Base-by-base conservation (phyloP, 1,140 invertebrate species). In the Euglossa dilemma region DNA sequence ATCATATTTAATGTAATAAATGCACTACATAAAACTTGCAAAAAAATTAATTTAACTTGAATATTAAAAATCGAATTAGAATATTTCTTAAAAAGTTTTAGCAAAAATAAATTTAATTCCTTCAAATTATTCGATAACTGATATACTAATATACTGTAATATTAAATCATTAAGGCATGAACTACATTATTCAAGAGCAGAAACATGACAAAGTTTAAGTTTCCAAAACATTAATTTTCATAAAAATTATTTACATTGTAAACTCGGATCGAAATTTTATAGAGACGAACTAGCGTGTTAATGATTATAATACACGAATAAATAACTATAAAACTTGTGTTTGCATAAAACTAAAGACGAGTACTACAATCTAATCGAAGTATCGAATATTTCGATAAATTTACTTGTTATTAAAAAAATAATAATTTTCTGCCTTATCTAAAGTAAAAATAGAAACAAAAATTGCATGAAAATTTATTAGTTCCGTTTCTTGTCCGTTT, bases 121-220 rank as follows among this genome's bases (percentile, higher is more conserved):
- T 20, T 47, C 20, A 25, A 20, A 5, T 71, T 36, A 28, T 36
- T 36, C 9, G 1, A 0, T 6, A n/a, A 50, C 52, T 76, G n/a
- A 66, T 18, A 1, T 61, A 36, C 36, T 20, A 47, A 61, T 23
- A 6, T 20, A 12, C 1, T n/a, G 11, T 6, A n/a, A 8, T 18
- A 45, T 57, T 12, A 47, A 14, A 8, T 47, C 18, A 36, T 47
- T 61, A 20, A 50, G 63, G 25, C 77, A 79, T 61, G 54, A 79
- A 79, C 67, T 71, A 71, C 6, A 8, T n/a, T 25, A 0, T 61
- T 72, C 6, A 72, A 72, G 67, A 80, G 50, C 5, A 43, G 69
- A 47, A 69, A 25, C 28, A 18, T 9, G 20, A 61, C 3, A n/a
- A 16, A 50, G n/a, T 6, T 16, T 0, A 47, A 61, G 25, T 14